Conservation (phyloP, 2,888 invertebrate genomes). For the Ophraella communa region DNA sequence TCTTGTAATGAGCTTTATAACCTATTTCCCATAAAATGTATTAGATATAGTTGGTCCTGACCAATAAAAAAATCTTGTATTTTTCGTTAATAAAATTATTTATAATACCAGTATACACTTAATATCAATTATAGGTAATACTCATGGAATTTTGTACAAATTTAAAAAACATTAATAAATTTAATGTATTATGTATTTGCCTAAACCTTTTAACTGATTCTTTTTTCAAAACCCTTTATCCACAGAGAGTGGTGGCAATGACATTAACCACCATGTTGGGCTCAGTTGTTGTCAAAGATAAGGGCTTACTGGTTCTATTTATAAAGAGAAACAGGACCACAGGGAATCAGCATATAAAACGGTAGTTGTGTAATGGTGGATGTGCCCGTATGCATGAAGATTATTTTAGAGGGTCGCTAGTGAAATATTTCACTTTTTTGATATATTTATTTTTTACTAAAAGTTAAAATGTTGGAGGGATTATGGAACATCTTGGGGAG, state of each 20-base stretch:
- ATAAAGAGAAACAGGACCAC: constrained; percentile 44
- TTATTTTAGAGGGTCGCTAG: constrained; percentile 10
- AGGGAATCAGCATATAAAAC: constrained; percentile 40
- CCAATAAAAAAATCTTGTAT: too few relatives aligned
- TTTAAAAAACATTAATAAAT: neutral
- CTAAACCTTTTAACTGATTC: neutral
- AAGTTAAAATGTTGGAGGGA: neutral
- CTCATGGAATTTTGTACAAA: neutral
- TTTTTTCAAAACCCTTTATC: constrained; percentile 37
- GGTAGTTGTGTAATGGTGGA: constrained; percentile 42
- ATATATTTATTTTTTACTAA: neutral
- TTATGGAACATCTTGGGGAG: neutral
- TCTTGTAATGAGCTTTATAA: too few relatives aligned
- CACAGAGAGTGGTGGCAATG: neutral
- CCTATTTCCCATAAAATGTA: too few relatives aligned
- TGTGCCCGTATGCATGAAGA: constrained; percentile 14
- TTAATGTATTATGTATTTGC: too few relatives aligned
- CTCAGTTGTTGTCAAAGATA: constrained; percentile 42
- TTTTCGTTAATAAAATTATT: too few relatives aligned
- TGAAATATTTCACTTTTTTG: neutral
- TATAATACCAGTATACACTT: neutral
- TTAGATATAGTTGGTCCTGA: too few relatives aligned
- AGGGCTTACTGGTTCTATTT: constrained; percentile 43
- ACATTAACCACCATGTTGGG: constrained; percentile 38
- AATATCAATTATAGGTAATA: too few relatives aligned